A percentile compares a stretch with the other conserved stretches of the same genome.
These are phyloP conservation scores for Drosophila antonietae DNA, from an alignment of 2,888 invertebrate genomes.

Conservation along the genomic window DNA sequence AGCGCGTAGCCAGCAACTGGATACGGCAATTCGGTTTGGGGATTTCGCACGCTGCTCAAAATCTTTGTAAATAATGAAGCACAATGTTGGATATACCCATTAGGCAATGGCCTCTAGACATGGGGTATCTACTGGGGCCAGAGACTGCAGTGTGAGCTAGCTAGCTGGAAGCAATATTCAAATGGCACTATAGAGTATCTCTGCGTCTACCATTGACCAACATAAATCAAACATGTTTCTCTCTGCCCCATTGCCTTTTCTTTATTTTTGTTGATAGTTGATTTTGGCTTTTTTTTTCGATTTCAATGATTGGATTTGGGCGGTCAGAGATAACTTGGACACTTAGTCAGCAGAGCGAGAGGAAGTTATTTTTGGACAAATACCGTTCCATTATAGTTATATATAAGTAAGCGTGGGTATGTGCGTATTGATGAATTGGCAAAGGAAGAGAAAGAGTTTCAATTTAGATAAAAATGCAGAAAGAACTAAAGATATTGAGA, in stretches of 20 bases:
- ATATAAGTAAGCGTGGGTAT: neutral
- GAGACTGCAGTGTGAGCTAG: no score
- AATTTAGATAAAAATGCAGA: neutral
- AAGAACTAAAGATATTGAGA: neutral
- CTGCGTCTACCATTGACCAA: neutral
- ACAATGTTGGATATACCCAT: constrained; percentile 32
- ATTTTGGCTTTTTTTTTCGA: constrained; percentile 22
- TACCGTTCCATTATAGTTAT: constrained; percentile 9
- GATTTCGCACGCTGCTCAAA: constrained; percentile 69
- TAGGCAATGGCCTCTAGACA: no score
- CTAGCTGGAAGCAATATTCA: neutral
- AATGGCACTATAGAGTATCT: constrained; percentile 11
- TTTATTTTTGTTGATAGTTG: constrained; percentile 13
- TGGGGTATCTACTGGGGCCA: neutral
- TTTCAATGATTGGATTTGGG: constrained; percentile 48
- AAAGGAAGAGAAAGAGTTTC: neutral
- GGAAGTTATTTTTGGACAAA: constrained; percentile 16
- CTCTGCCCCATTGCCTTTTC: constrained; percentile 39
- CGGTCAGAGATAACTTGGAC: constrained; percentile 35
- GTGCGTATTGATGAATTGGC: neutral
- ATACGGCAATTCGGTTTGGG: constrained; percentile 49
- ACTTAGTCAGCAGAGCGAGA: constrained; percentile 22
- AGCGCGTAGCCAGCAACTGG: constrained; percentile 37
- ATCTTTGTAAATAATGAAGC: constrained; percentile 47
- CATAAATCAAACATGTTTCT: constrained; percentile 19